Evolutionary conservation across 2,888 invertebrate genomes (phyloP).

Genomic region (Trachelus troglodyta): DNA sequence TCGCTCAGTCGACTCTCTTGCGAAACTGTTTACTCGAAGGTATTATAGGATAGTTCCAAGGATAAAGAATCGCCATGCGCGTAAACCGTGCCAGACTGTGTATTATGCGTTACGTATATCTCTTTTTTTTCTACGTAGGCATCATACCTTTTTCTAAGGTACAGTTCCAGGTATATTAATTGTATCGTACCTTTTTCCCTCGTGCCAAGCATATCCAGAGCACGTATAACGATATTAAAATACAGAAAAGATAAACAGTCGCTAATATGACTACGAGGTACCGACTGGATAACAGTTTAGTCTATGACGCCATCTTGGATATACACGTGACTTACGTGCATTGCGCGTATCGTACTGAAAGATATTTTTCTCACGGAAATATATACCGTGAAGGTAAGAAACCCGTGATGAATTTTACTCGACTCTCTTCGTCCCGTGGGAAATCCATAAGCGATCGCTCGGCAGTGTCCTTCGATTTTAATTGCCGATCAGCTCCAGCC

Average conservation of each 20-base stretch:
- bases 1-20: conserved; percentile 54
- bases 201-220: not conserved
- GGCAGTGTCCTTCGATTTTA: not conserved
- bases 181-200: not conserved
- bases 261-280: not conserved
- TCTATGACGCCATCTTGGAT: not conserved
- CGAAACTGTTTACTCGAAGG: conserved; percentile 59
- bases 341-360: not conserved
- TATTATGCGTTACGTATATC: not conserved
- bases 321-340: not conserved
- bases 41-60: conserved; percentile 57
- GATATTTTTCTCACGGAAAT: not conserved
- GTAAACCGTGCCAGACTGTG: not conserved
- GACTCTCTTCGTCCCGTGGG: not conserved
- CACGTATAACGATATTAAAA: not conserved
- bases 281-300: not conserved
- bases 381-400: not conserved
- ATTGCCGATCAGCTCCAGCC: not conserved
- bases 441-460: not conserved
- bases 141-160: not conserved
- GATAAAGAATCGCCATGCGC: conserved; percentile 50
- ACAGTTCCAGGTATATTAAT: not conserved
- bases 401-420: not conserved
- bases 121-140: not conserved
- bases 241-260: not conserved